phyloP scores from a whole-genome alignment of 2,888 invertebrate genomes.

The Agriopis marginaria region DNA sequence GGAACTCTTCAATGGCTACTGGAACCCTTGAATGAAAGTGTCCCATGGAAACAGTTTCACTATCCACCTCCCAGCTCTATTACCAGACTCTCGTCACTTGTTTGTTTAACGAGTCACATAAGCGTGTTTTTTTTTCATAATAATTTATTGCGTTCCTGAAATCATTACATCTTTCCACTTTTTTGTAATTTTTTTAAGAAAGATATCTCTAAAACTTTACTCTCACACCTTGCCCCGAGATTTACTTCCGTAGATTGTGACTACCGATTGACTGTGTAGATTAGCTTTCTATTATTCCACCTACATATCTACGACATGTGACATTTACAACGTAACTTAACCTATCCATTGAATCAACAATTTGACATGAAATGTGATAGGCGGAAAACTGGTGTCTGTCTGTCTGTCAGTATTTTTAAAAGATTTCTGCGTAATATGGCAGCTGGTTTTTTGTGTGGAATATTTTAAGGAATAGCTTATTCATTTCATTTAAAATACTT shows the following conservation, averaged over 20 bases:
- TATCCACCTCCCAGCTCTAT: no score
- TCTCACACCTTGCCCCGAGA: slow-evolving; percentile 10
- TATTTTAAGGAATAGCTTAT: slow-evolving; percentile 3
- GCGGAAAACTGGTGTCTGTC: slow-evolving; percentile 33
- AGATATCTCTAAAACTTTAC: no score
- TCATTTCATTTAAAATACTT: not conserved
- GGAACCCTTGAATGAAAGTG: no score
- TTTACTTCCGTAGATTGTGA: slow-evolving; percentile 39
- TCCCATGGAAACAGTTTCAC: no score
- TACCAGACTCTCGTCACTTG: no score
- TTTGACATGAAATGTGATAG: slow-evolving; percentile 42
- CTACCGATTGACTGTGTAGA: slow-evolving; percentile 52
- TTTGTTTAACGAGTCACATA: no score
- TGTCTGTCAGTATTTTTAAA: slow-evolving; percentile 16
- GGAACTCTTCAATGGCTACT: no score
- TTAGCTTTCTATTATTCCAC: slow-evolving; percentile 60
- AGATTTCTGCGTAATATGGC: slow-evolving; percentile 22
- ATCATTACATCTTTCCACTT: no score
- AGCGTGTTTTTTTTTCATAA: no score
- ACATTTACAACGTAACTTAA: slow-evolving; percentile 44
- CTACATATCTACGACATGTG: slow-evolving; percentile 35
- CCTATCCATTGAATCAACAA: slow-evolving; percentile 37
- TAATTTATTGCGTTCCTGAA: no score
- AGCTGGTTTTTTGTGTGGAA: slow-evolving; percentile 10
- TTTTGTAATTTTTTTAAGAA: not conserved